Evolutionary conservation across 2,113 vertebrate species (phyloP), one percentile per base, ranked within the genome.

Genomic region (Eolophus roseicapilla): DNA sequence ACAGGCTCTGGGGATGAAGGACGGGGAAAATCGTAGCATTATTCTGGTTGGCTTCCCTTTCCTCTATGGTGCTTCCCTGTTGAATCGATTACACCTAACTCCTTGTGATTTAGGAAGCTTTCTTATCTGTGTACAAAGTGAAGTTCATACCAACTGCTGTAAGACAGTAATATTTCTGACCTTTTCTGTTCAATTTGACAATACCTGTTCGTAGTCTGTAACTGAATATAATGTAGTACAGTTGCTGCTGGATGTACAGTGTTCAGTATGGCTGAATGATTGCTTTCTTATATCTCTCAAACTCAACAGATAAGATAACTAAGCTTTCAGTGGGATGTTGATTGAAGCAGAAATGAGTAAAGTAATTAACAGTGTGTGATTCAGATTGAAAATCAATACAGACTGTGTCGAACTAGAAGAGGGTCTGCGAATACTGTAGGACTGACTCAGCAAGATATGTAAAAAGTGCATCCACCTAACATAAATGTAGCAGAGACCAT

Each of bases 321-420:
- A 73, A 92, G 74, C 74, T 96, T 94, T 94, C 88, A 91, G 81
- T 18, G 7, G 73, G 44, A 65, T 73, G 53, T 76, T 84, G 77
- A 59, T 33, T 90, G 88, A 86, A 84, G 77, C 62, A 94, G 83
- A 88, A 95, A 92, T 79, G 41, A 89, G 59, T 90, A 91, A 97
- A 95, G 84, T 84, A 68, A 76, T 86, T 93, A 92, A 74, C 41
- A 65, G 65, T 47, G 10, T 3, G 7, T 73, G 78, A 57, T 84
- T 87, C 49, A 44, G 70, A 59, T 49, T 82, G 59, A 70, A 87
- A 95, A 91, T 97, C 94, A n/a, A 93, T 96, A 33, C 47, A 57
- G 33, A 11, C 28, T 81, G 14, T 65, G 84, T 29, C 31, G 35
- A 92, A 49, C 14, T 35, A 86, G 65, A 75, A 68, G 73, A 86